phyloP scores from a whole-genome alignment of 2,888 invertebrate species.

The Synanthedon myopaeformis region DNA sequence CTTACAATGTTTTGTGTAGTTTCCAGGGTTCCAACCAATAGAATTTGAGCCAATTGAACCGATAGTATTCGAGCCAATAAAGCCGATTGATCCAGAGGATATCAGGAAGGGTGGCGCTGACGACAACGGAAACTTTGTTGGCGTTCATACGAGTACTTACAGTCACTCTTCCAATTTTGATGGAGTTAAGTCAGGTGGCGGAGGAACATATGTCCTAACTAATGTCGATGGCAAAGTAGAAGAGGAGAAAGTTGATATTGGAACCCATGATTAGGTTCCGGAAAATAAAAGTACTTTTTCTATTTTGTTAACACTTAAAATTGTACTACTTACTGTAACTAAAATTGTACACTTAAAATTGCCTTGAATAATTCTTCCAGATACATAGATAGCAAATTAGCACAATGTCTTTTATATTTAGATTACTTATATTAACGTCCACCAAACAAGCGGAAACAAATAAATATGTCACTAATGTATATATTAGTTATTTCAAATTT shows the following conservation, averaged over 20 bases:
- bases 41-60: neutral
- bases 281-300: neutral
- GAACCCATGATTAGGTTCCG: neutral
- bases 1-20: neutral
- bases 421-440: no score
- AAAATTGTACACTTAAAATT: no score
- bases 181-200: conserved; percentile 64
- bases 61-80: neutral
- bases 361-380: no score
- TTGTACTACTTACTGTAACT: no score
- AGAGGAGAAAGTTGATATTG: conserved; percentile 4
- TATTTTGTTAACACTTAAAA: no score
- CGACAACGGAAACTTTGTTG: conserved; percentile 9
- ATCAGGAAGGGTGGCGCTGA: neutral
- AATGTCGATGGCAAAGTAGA: conserved; percentile 74
- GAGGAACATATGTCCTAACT: conserved; percentile 65
- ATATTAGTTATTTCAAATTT: no score
- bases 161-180: conserved; percentile 41
- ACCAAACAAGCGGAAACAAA: no score
- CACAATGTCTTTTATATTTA: no score
- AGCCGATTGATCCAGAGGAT: neutral
- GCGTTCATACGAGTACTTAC: conserved; percentile 8
- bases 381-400: no score
- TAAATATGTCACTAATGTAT: no score
- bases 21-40: neutral